These are phyloP conservation scores for Tringa solitaria DNA, from an alignment of 2,113 vertebrate genomes.

Conservation along the genomic window DNA sequence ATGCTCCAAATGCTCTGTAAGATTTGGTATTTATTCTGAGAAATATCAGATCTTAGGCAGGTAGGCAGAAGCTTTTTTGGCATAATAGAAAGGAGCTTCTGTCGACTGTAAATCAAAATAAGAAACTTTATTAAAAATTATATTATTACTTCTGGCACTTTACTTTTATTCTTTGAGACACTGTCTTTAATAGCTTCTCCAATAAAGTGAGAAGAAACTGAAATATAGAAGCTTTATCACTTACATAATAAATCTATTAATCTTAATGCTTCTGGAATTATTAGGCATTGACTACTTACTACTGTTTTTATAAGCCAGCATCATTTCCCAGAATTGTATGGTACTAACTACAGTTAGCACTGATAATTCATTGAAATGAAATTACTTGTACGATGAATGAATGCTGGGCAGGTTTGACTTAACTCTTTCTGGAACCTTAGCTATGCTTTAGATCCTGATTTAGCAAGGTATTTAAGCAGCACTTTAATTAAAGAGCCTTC, in stretches of 20 bases:
- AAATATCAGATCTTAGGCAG: neutral
- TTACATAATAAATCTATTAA: neutral
- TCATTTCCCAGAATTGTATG: constrained; percentile 19
- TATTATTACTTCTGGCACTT: neutral
- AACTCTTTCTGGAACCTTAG: neutral
- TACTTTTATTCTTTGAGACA: neutral
- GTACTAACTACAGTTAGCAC: neutral
- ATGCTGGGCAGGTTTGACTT: neutral
- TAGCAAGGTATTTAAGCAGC: neutral
- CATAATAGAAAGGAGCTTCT: neutral
- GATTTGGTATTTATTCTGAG: neutral
- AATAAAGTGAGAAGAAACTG: neutral
- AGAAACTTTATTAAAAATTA: neutral
- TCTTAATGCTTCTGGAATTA: neutral
- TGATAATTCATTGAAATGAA: constrained; percentile 2
- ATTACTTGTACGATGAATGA: neutral
- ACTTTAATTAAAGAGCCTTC: neutral
- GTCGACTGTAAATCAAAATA: constrained; percentile 38
- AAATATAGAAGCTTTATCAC: neutral
- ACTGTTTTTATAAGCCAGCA: constrained; percentile 4
- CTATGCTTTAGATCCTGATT: neutral
- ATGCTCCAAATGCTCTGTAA: neutral
- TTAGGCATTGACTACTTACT: neutral
- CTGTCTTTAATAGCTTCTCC: neutral
- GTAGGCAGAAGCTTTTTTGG: neutral